Evolutionary conservation across 2,888 invertebrate genomes (phyloP).

Genomic region (Hemistola chrysoprasaria): DNA sequence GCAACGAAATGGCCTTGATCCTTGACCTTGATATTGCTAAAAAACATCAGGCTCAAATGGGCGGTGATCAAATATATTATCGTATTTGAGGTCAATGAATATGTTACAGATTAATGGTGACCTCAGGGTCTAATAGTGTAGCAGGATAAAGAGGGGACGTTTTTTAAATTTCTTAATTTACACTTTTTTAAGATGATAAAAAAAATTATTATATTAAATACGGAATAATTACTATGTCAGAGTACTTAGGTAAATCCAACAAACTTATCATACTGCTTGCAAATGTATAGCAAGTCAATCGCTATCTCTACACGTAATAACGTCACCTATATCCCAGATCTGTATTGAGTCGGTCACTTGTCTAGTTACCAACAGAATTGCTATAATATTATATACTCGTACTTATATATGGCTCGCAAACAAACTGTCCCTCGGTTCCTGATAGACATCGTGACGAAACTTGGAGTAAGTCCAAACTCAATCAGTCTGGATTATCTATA

Average conservation of each 20-base stretch:
- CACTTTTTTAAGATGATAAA: too few relatives aligned
- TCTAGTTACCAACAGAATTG: constrained; percentile 63
- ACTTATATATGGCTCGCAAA: constrained; percentile 59
- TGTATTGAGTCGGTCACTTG: constrained; percentile 60
- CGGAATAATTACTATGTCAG: too few relatives aligned
- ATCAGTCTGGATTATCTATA: constrained; percentile 10
- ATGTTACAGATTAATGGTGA: too few relatives aligned
- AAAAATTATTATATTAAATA: too few relatives aligned
- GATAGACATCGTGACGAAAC: constrained; percentile 26
- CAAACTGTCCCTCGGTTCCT: constrained; percentile 40
- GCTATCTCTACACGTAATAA: constrained; percentile 38
- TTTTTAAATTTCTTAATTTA: too few relatives aligned
- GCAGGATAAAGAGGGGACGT: too few relatives aligned
- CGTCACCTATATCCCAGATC: constrained; percentile 33
- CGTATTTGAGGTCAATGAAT: too few relatives aligned
- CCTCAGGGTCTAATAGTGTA: too few relatives aligned
- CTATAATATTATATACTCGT: constrained; percentile 28
- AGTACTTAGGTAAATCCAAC: background rate
- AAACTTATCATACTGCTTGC: background rate
- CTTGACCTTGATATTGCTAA: too few relatives aligned
- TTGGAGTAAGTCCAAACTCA: constrained; percentile 6
- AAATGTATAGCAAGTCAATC: constrained; percentile 16
- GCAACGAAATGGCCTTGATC: too few relatives aligned
- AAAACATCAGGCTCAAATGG: too few relatives aligned
- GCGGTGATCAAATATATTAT: too few relatives aligned